phyloP scores from a whole-genome alignment of 1,140 invertebrate species.

The Leptopilina boulardi region DNA sequence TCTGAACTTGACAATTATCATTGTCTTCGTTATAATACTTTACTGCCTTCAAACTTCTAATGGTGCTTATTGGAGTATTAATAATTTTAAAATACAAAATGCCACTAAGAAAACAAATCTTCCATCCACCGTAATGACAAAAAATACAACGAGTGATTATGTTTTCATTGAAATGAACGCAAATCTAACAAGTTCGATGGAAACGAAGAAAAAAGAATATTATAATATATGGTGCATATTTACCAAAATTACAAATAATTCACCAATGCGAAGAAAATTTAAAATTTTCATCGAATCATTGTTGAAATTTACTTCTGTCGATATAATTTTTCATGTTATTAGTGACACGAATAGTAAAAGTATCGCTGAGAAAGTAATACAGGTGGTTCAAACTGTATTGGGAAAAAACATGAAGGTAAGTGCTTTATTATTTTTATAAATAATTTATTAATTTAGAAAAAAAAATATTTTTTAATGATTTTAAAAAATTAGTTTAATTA shows the following conservation, averaged over 20 bases:
- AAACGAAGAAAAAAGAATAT: constrained; percentile 44
- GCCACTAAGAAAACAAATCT: constrained; percentile 40
- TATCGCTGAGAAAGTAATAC: constrained; percentile 79
- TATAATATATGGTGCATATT: constrained; percentile 78
- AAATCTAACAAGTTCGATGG: constrained; percentile 7
- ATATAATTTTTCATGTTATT: constrained; percentile 82
- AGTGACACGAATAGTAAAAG: constrained; percentile 80
- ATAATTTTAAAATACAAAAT: constrained; percentile 41
- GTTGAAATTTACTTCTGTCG: constrained; percentile 73
- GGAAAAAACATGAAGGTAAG: constrained; percentile 74
- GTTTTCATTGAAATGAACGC: not conserved
- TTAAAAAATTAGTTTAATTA: constrained; percentile 26
- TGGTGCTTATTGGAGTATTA: constrained; percentile 54
- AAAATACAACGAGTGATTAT: not conserved
- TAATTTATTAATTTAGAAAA: not conserved
- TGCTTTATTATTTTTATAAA: constrained; percentile 52
- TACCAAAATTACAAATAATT: constrained; percentile 78
- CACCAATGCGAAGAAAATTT: constrained; percentile 79
- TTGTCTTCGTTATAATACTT: constrained; percentile 59
- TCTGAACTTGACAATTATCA: constrained; percentile 60
- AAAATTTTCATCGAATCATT: constrained; percentile 78
- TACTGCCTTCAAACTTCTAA: constrained; percentile 67
- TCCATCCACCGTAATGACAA: constrained; percentile 36
- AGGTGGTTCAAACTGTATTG: constrained; percentile 67
- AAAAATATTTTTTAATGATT: too few species aligned